phyloP scores from a whole-genome alignment of 2,888 invertebrate species.

The Polyploca ridens region DNA sequence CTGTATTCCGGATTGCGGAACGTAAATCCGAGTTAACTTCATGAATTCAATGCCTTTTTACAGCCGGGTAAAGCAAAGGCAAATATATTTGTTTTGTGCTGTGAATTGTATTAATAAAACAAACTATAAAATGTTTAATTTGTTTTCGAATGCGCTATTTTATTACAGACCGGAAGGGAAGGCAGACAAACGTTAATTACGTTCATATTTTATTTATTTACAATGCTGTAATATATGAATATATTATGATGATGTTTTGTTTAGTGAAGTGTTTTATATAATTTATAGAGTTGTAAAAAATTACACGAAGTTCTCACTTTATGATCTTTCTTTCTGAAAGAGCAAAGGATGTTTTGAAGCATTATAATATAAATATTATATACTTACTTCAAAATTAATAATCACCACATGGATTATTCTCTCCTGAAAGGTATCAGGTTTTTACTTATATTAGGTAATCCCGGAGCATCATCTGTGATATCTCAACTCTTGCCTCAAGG shows the following conservation, averaged over 20 bases:
- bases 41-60: background rate
- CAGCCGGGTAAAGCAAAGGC: background rate
- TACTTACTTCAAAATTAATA: too few relatives aligned
- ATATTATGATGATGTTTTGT: background rate
- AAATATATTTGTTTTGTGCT: slow-evolving; percentile 10
- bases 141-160: slow-evolving; percentile 39
- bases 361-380: too few relatives aligned
- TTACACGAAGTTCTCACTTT: too few relatives aligned
- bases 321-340: too few relatives aligned
- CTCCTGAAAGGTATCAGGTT: too few relatives aligned
- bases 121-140: slow-evolving; percentile 36
- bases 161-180: slow-evolving; percentile 38
- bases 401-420: too few relatives aligned
- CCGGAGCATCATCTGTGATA: slow-evolving; percentile 30
- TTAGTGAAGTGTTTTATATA: background rate
- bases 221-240: slow-evolving; percentile 1
- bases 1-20: too few relatives aligned
- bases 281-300: too few relatives aligned
- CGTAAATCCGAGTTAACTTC: background rate
- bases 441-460: background rate
- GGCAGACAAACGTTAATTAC: slow-evolving; percentile 25
- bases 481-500: slow-evolving; percentile 22
- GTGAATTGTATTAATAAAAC: slow-evolving; percentile 21
- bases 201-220: slow-evolving; percentile 27
- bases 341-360: too few relatives aligned